Evolutionary conservation across 2,113 vertebrate genomes (phyloP).

Genomic region (Aphelocoma coerulescens): DNA sequence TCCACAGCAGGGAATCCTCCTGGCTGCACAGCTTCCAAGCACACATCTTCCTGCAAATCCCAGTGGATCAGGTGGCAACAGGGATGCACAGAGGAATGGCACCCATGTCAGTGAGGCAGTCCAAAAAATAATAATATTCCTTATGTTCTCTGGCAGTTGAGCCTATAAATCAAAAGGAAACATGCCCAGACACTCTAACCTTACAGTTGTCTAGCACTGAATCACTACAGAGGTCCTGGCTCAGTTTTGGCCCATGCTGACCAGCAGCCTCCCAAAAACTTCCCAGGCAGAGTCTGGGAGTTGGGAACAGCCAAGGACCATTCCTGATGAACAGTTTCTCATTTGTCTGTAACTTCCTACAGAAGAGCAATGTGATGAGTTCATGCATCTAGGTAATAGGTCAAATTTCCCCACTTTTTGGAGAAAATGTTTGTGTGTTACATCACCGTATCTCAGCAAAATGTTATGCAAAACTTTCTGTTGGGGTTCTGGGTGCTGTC

Average conservation of each 20-base stretch:
- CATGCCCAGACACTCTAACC: neutral
- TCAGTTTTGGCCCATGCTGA: neutral
- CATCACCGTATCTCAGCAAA: neutral
- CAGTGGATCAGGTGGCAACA: accelerated
- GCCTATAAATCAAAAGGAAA: neutral
- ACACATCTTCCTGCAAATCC: neutral
- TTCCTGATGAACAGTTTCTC: neutral
- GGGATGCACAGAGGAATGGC: neutral
- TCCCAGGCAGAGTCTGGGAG: neutral
- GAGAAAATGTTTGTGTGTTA: neutral
- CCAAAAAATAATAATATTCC: neutral
- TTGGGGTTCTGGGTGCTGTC: no score
- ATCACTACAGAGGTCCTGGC: neutral
- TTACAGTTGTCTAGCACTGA: neutral
- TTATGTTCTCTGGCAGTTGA: neutral
- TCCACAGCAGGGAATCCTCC: accelerated
- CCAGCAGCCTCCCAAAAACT: neutral
- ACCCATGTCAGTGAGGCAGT: neutral
- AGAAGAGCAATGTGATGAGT: neutral
- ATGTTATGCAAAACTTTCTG: neutral
- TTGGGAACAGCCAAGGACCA: neutral
- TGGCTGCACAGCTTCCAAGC: neutral
- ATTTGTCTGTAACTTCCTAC: neutral
- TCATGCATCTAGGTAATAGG: neutral
- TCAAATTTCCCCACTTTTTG: neutral